These are phyloP conservation scores for Bolborhynchus lineola DNA, from an alignment of 2,113 vertebrate genomes.

Conservation along the genomic window DNA sequence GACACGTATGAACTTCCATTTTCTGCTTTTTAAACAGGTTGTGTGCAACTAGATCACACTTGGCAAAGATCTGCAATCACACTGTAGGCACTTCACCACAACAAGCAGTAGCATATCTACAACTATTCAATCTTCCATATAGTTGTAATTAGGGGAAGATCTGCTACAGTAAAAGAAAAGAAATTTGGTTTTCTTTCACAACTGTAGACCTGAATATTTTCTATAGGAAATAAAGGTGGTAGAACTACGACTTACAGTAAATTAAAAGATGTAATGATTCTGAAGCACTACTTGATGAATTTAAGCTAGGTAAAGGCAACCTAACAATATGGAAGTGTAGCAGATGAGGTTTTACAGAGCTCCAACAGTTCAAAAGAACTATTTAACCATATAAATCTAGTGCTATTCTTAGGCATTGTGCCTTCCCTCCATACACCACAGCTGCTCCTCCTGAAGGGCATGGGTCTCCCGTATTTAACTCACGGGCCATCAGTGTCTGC, in stretches of 20 bases:
- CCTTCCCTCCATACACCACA: background rate
- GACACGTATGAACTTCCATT: background rate
- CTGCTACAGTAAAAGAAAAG: background rate
- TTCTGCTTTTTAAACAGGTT: background rate
- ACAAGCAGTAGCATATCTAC: background rate
- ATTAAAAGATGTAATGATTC: background rate
- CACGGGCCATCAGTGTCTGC: background rate
- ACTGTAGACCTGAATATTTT: background rate
- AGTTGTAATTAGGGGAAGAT: background rate
- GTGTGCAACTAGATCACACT: accelerated
- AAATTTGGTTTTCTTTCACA: background rate
- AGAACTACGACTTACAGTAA: background rate
- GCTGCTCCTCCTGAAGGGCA: background rate
- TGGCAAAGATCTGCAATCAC: background rate
- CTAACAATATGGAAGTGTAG: background rate
- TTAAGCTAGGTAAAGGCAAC: background rate
- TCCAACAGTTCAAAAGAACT: background rate
- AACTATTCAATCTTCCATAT: background rate
- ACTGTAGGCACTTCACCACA: background rate
- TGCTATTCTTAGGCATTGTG: background rate
- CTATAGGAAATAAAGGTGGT: background rate
- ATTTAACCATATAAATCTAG: background rate
- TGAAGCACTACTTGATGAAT: background rate
- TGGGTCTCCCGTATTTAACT: background rate
- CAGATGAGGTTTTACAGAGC: background rate